phyloP scores from a whole-genome alignment of 37 sponge, comb jelly and placozoan genomes.

The Dysidea cf. avara region DNA sequence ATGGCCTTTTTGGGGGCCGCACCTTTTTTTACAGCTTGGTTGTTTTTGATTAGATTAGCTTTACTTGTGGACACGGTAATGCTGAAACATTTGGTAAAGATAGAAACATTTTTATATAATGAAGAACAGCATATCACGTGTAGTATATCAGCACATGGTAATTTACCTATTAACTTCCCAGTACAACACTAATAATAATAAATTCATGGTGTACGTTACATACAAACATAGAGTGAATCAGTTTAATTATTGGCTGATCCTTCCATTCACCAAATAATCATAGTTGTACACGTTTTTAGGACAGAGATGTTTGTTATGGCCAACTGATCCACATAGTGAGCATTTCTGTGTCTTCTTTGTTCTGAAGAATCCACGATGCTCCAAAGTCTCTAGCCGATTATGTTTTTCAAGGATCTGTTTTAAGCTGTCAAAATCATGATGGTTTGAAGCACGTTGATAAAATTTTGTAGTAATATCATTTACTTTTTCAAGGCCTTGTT shows the following conservation, averaged over 20 bases:
- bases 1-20: too few species aligned
- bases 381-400: conserved; percentile 11
- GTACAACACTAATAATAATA: too few species aligned
- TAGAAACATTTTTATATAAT: neutral
- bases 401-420: conserved; percentile 11
- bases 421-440: neutral
- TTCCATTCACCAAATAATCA: neutral
- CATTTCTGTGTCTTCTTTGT: neutral
- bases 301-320: conserved; percentile 7
- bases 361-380: neutral
- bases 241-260: too few species aligned
- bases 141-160: neutral
- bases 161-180: too few species aligned
- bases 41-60: too few species aligned
- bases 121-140: too few species aligned
- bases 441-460: conserved; percentile 6
- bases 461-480: conserved; percentile 16
- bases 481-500: too few species aligned
- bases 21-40: too few species aligned
- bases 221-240: too few species aligned
- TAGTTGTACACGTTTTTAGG: neutral
- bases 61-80: conserved; percentile 5
- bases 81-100: conserved; percentile 19
- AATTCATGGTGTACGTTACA: too few species aligned
- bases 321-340: neutral